Evolutionary conservation across 2,888 invertebrate species (phyloP).

Genomic region (Hyppa rectilinea): DNA sequence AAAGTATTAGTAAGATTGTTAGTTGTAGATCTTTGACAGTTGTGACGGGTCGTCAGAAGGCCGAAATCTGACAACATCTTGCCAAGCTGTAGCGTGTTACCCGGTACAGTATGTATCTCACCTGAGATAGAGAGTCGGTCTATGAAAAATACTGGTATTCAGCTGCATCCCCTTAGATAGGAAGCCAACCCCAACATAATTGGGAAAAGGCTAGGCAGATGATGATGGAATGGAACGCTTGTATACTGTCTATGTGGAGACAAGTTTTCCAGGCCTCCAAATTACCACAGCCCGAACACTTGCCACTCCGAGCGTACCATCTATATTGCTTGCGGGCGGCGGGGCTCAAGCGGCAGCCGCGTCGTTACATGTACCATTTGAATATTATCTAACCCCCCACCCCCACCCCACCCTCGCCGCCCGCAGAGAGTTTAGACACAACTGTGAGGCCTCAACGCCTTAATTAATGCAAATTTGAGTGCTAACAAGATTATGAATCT

Average conservation of each 20-base stretch:
- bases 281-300: slow-evolving; percentile 52
- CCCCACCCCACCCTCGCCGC: slow-evolving; percentile 62
- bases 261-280: background rate
- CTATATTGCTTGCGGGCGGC: slow-evolving; percentile 89
- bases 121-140: too few relatives aligned
- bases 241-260: background rate
- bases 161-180: too few relatives aligned
- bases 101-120: too few relatives aligned
- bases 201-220: too few relatives aligned
- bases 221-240: too few relatives aligned
- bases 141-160: too few relatives aligned
- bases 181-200: too few relatives aligned
- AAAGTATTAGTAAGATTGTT: too few relatives aligned
- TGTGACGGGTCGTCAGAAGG: too few relatives aligned
- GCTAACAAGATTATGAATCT: slow-evolving; percentile 91
- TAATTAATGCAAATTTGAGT: slow-evolving; percentile 91
- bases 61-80: too few relatives aligned
- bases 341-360: slow-evolving; percentile 82
- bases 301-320: slow-evolving; percentile 72
- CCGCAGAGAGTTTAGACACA: slow-evolving; percentile 83
- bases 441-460: slow-evolving; percentile 85
- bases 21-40: too few relatives aligned
- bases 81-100: too few relatives aligned
- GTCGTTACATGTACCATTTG: slow-evolving; percentile 91
- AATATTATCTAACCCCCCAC: slow-evolving; percentile 88